Base-by-base conservation (phyloP, 2,888 invertebrate species). In the Allolobophora icterica region DNA sequence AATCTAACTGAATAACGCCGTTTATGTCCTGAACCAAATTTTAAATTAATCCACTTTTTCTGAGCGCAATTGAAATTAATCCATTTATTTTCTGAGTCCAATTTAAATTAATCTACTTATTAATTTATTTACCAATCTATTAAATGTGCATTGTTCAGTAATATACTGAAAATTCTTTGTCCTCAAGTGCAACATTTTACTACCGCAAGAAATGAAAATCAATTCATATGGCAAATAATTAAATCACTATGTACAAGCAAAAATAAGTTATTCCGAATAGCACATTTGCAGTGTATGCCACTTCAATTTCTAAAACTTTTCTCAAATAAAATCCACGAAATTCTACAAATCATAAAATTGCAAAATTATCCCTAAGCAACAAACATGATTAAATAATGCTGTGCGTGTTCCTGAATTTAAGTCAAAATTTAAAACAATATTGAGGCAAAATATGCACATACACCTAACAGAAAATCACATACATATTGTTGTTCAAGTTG, bases 191-290 rank as follows among this genome's bases (percentile, higher is more conserved):
- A n/a, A 71, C n/a, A n/a, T 71, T 71, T 71, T 71, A 71, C n/a
- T 11, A 71, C 8, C 30, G 8, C 30, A 30, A 8, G 30, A 71
- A 71, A 71, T n/a, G 6, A 30, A 24, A 71, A 71, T n/a, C 71
- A n/a, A 8, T 71, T n/a, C 52, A 71, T 71, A 4, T n/a, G 71
- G 24, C 30, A 71, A n/a, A 30, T n/a, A 71, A 71, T 71, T n/a
- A n/a, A 71, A 71, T 71, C 71, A 71, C 71, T 71, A 71, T 30
- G n/a, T 71, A 71, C 71, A 71, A 71, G 71, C 30, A 71, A 71
- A 21, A 52, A 52, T 52, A 71, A 71, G n/a, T 71, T 71, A 71
- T 71, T 71, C n/a, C 0, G 17, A n/a, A 71, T n/a, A n/a, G 71
- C 71, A 71, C 13, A 52, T 71, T 71, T 71, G 30, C 30, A 71